These are phyloP conservation scores for Muscicapa comitata DNA, from an alignment of 2,797 vertebrate genomes.

Conservation along the genomic window DNA sequence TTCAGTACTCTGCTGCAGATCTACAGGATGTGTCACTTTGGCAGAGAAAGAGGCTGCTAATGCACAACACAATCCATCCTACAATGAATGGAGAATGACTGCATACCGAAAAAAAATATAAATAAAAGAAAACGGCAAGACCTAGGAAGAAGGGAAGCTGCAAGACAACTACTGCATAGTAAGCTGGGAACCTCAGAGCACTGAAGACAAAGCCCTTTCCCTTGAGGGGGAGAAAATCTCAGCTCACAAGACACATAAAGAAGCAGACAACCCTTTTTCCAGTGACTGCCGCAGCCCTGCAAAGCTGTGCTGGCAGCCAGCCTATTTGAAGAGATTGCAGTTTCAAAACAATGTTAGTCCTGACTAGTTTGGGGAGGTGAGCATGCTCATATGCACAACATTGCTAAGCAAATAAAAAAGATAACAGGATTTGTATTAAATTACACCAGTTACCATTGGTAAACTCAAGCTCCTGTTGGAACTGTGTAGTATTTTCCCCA, in stretches of 20 bases:
- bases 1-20: conserved; percentile 53
- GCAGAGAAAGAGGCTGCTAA: conserved; percentile 46
- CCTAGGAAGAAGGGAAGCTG: background rate
- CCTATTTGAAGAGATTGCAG: conserved; percentile 36
- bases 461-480: conserved; percentile 13
- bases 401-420: conserved; percentile 2
- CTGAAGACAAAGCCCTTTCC: conserved; percentile 27
- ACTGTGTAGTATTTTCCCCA: conserved; percentile 23
- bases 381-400: background rate
- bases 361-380: background rate
- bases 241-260: background rate
- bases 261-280: background rate
- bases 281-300: background rate
- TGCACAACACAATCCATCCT: conserved; percentile 27
- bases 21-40: conserved; percentile 64
- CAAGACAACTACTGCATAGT: background rate
- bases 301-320: conserved; percentile 15
- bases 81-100: conserved; percentile 48
- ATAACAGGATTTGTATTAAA: conserved; percentile 17
- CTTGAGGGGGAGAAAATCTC: conserved; percentile 17
- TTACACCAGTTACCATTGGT: background rate
- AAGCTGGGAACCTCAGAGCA: conserved; percentile 30
- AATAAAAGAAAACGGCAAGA: background rate
- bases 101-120: background rate
- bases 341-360: conserved; percentile 46